Evolutionary conservation across 2,113 vertebrate genomes (phyloP), one percentile per base, ranked within the genome.

Genomic region (Amia ocellicauda): DNA sequence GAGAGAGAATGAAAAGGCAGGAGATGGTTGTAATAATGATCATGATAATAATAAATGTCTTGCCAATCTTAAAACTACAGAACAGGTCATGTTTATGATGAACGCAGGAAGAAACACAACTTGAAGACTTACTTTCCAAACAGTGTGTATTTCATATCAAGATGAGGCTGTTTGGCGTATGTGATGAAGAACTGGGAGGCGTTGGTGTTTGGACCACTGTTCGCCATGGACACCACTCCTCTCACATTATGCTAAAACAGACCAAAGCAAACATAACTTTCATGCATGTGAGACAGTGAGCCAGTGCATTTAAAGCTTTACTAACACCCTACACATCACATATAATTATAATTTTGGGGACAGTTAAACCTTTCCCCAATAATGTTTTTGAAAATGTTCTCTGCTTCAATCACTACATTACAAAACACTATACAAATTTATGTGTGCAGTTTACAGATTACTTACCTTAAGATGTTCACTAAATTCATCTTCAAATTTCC

Each of bases 91-190:
- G 31, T 36, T n/a, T n/a, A n/a, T n/a, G n/a, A n/a, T n/a, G n/a
- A n/a, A n/a, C n/a, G n/a, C n/a, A 36, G 31, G 11, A 11, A 36
- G 11, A 2, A 36, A 36, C 31, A 1, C 5, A 36, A 36, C n/a
- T 47, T n/a, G 4, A 17, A 22, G 1, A 83, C 96, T 69, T 82
- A 99, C 97, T 98, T 98, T 76, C 97, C 95, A 88, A 98, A 97
- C 52, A 94, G 91, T 0, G 95, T 98, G 73, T 99, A 98, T 78
- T 98, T 99, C 97, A 99, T 99, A 76, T 99, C 97, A 65, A 98
- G 80, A 57, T 98, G 97, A 0, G 95, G 95, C 70, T 99, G 97
- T 73, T 99, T 99, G 69, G 91, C 94, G 0, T 98, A 99, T 1
- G 94, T 97, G 83, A 99, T 93, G 85, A 93, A 99, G 78, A 98